Conservation (phyloP, 2,888 invertebrate species). For the Drosophila percnosoma region DNA sequence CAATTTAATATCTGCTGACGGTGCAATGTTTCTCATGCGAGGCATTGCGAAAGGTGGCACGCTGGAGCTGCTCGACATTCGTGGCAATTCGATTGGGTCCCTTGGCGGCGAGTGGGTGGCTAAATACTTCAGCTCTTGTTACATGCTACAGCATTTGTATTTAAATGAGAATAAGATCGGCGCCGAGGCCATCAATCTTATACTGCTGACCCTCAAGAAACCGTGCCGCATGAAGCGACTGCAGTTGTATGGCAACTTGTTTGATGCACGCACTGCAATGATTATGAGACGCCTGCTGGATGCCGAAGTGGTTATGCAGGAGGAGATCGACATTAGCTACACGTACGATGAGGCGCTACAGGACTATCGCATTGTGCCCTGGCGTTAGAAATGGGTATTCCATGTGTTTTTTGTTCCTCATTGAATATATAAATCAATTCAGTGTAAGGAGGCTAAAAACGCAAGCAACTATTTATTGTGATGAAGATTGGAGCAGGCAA, state of each 20-base stretch:
- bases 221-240: constrained; percentile 64
- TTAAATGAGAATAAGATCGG: constrained; percentile 78
- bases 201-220: constrained; percentile 80
- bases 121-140: constrained; percentile 68
- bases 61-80: constrained; percentile 75
- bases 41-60: constrained; percentile 59
- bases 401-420: not conserved
- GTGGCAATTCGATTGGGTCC: constrained; percentile 74
- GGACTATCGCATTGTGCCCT: constrained; percentile 77
- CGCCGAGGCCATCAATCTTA: constrained; percentile 60
- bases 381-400: constrained; percentile 35
- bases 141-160: constrained; percentile 69
- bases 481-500: not conserved
- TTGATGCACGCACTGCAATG: constrained; percentile 60
- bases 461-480: not conserved
- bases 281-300: constrained; percentile 75
- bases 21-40: constrained; percentile 71
- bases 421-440: constrained; percentile 1
- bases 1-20: constrained; percentile 79
- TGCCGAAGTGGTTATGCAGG: constrained; percentile 66
- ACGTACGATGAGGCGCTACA: constrained; percentile 71
- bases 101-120: constrained; percentile 82
- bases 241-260: constrained; percentile 78
- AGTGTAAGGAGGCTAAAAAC: not conserved
- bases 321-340: constrained; percentile 67